Evolutionary conservation across 2,888 invertebrate genomes (phyloP).

Genomic region (Pedicia rivosa): DNA sequence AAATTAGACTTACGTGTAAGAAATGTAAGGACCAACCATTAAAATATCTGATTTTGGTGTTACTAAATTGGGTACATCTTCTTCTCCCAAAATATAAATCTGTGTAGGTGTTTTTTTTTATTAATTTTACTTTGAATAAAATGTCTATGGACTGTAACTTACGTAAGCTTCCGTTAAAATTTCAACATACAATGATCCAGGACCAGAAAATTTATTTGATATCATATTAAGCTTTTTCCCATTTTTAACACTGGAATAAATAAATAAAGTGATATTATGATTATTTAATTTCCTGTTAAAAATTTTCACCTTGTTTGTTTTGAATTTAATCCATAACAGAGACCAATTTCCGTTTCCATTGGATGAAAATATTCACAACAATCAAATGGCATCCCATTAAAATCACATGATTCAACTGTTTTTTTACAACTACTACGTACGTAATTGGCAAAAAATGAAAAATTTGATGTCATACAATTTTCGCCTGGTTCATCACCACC

Average conservation of each 20-base stretch:
- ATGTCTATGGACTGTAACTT: constrained; percentile 13
- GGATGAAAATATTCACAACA: constrained; percentile 48
- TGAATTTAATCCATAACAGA: constrained; percentile 49
- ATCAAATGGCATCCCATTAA: constrained; percentile 42
- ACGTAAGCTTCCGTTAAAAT: constrained; percentile 34
- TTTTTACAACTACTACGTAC: constrained; percentile 43
- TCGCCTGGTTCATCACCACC: constrained; percentile 33
- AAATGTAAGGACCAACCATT: constrained; percentile 38
- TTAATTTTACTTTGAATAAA: background rate
- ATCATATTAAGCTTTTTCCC: constrained; percentile 38
- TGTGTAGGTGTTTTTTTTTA: constrained; percentile 18
- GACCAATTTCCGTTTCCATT: constrained; percentile 49
- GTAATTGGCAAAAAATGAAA: constrained; percentile 38
- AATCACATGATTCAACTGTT: constrained; percentile 39
- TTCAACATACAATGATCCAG: constrained; percentile 40
- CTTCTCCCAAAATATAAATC: constrained; percentile 45
- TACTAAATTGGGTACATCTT: constrained; percentile 54
- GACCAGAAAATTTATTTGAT: constrained; percentile 45
- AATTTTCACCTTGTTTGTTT: constrained; percentile 32
- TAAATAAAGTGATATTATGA: no score
- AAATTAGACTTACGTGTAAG: constrained; percentile 30
- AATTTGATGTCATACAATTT: constrained; percentile 42
- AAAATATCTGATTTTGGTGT: constrained; percentile 44
- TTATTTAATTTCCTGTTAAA: constrained; percentile 1
- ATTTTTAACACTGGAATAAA: constrained; percentile 29